Percentiles rank a stretch among this genome's conserved stretches.
Conservation (phyloP, 2,888 invertebrate genomes). For the Alloplasta piceator region DNA sequence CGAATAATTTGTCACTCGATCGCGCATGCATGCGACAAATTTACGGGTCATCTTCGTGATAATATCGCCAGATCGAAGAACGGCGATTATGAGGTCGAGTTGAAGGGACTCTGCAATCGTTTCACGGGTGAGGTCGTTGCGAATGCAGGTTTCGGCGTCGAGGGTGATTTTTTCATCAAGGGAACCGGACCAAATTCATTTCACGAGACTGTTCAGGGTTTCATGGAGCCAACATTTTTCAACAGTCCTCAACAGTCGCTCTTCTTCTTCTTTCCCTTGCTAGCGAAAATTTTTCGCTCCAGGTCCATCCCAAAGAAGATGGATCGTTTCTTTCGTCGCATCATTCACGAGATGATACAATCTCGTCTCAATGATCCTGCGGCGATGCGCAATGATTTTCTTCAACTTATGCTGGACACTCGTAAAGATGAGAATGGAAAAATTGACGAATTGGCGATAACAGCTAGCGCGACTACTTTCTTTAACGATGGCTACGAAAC, state of each 20-base stretch:
- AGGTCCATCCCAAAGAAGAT: slow-evolving; percentile 65
- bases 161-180: slow-evolving; percentile 74
- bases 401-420: slow-evolving; percentile 83
- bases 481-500: slow-evolving; percentile 85
- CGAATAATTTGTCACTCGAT: slow-evolving; percentile 30
- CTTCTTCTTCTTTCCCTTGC: slow-evolving; percentile 60
- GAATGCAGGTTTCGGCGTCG: slow-evolving; percentile 71
- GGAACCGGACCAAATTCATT: slow-evolving; percentile 54
- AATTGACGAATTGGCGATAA: slow-evolving; percentile 76
- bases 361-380: slow-evolving; percentile 71
- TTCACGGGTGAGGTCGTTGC: slow-evolving; percentile 75
- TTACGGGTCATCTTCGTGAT: slow-evolving; percentile 41
- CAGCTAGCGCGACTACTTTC: slow-evolving; percentile 84
- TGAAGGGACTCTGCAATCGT: slow-evolving; percentile 68
- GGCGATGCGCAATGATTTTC: slow-evolving; percentile 82
- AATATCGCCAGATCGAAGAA: slow-evolving; percentile 19
- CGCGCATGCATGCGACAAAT: slow-evolving; percentile 33
- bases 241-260: slow-evolving; percentile 48
- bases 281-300: slow-evolving; percentile 53
- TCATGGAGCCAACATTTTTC: slow-evolving; percentile 26
- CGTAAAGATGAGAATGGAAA: slow-evolving; percentile 65
- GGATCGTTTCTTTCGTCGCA: slow-evolving; percentile 71
- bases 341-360: slow-evolving; percentile 69
- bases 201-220: slow-evolving; percentile 57
- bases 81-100: slow-evolving; percentile 73